phyloP scores from a whole-genome alignment of 2,113 vertebrate species.

The Phainopepla nitens region DNA sequence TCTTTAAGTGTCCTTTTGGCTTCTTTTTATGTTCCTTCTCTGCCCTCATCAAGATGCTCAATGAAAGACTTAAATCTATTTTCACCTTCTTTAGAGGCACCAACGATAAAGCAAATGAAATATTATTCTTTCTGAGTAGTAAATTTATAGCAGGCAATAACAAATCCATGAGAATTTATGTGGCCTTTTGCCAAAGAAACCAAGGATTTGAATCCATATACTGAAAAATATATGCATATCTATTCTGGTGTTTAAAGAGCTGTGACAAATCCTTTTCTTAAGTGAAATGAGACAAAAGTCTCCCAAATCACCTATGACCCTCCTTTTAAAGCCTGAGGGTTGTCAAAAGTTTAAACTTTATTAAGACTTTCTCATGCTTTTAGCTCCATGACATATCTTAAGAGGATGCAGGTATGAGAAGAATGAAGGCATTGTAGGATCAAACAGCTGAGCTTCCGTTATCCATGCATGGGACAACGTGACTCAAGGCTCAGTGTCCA shows the following conservation, averaged over 20 bases:
- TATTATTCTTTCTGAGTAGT: constrained; percentile 43
- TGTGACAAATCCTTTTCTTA: constrained; percentile 21
- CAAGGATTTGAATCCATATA: constrained; percentile 15
- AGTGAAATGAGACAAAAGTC: not conserved
- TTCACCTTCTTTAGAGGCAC: constrained; percentile 42
- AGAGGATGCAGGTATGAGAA: not conserved
- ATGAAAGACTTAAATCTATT: constrained; percentile 51
- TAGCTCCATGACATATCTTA: not conserved
- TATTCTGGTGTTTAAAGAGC: not conserved
- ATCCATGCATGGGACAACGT: not conserved
- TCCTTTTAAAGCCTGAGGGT: not conserved
- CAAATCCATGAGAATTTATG: constrained; percentile 49
- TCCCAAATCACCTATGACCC: not conserved
- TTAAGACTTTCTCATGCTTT: not conserved
- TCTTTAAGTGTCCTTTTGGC: not conserved
- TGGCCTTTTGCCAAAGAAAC: constrained; percentile 61
- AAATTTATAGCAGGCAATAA: constrained; percentile 59
- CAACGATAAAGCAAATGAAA: constrained; percentile 3
- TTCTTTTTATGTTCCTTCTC: constrained; percentile 3
- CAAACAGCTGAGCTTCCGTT: not conserved
- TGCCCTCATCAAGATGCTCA: not conserved
- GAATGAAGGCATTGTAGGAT: not conserved
- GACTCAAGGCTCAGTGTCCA: not conserved
- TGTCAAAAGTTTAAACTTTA: not conserved
- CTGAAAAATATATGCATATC: constrained; percentile 14